Conservation (phyloP, 2,888 invertebrate species). For the Diarsia mendica region DNA sequence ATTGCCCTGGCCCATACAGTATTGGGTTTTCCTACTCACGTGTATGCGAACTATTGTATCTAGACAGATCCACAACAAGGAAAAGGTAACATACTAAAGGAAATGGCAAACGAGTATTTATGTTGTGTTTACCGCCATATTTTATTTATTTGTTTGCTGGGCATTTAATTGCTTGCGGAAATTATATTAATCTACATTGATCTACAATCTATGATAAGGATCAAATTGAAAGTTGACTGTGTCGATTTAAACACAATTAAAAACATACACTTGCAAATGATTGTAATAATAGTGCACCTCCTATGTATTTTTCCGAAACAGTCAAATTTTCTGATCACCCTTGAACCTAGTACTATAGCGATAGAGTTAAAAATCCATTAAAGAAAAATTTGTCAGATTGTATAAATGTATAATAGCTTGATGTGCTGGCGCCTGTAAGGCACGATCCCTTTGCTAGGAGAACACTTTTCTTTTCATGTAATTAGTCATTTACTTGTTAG, state of each 20-base stretch:
- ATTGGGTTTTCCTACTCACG: slow-evolving; percentile 1
- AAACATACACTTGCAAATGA: neutral
- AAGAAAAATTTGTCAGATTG: too few species aligned
- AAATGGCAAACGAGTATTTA: slow-evolving; percentile 9
- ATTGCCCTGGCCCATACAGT: neutral
- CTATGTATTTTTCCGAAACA: neutral
- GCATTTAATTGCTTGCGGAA: slow-evolving; percentile 11
- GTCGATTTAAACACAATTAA: neutral
- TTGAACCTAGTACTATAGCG: too few species aligned
- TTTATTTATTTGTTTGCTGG: slow-evolving; percentile 18
- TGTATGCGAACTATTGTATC: neutral
- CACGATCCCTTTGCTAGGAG: neutral
- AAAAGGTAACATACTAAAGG: slow-evolving; percentile 18
- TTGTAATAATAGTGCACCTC: neutral
- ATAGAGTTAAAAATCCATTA: too few species aligned
- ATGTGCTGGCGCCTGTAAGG: too few species aligned
- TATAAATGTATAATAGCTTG: too few species aligned
- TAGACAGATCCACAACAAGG: slow-evolving; percentile 17
- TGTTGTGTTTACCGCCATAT: neutral
- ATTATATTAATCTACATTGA: slow-evolving; percentile 11
- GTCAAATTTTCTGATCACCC: too few species aligned
- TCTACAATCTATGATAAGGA: slow-evolving; percentile 3
- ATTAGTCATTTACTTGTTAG: neutral
- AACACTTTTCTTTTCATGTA: neutral
- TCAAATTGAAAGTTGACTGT: slow-evolving; percentile 16